These are phyloP conservation scores for Euglossa dilemma DNA, from an alignment of 1,140 invertebrate genomes.

Conservation along the genomic window DNA sequence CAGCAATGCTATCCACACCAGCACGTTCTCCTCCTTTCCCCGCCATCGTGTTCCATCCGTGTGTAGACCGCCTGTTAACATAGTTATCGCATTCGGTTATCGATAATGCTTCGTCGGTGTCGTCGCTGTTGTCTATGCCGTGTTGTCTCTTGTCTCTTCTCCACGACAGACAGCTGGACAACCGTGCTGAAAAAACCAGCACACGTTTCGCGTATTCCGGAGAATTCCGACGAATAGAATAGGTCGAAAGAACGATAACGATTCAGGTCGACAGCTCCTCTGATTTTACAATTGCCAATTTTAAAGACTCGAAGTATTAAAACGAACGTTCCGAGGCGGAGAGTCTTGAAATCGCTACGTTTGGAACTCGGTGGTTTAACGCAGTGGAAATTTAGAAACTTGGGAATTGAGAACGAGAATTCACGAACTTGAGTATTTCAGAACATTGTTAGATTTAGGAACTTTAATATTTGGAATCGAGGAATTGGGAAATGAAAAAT, in stretches of 20 bases:
- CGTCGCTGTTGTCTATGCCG: not conserved
- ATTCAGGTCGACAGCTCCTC: not conserved
- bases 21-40: not conserved
- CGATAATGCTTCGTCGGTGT: not conserved
- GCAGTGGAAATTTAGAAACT: not conserved
- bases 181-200: not conserved
- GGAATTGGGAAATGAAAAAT: not conserved
- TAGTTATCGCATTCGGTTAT: conserved; percentile 59
- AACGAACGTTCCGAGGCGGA: too few species aligned
- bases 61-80: conserved; percentile 49
- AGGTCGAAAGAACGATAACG: not conserved
- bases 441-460: too few species aligned
- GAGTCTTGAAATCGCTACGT: too few species aligned
- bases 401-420: not conserved
- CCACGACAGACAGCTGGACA: too few species aligned
- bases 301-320: too few species aligned
- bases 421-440: too few species aligned
- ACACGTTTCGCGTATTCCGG: not conserved
- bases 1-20: conserved; percentile 54
- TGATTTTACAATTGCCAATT: too few species aligned
- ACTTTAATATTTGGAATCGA: not conserved
- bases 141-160: not conserved
- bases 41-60: conserved; percentile 57
- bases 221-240: not conserved
- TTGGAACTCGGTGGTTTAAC: too few species aligned